phyloP scores from a whole-genome alignment of 2,888 invertebrate species.

The Acrobasis consociella region DNA sequence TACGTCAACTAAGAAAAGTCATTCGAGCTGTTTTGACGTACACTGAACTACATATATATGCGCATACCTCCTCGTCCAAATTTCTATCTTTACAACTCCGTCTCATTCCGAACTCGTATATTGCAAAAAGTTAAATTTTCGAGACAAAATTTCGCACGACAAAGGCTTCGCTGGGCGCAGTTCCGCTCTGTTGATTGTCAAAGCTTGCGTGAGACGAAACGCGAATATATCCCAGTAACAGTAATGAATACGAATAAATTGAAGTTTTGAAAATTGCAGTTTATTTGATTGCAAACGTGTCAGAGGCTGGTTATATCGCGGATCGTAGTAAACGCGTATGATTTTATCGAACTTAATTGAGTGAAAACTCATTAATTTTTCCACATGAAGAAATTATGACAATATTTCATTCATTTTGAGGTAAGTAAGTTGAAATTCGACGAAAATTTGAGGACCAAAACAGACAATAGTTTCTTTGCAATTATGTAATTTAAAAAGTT shows the following conservation, averaged over 20 bases:
- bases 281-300: background rate
- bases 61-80: background rate
- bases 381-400: too few relatives aligned
- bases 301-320: background rate
- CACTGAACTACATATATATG: background rate
- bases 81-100: background rate
- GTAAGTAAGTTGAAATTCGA: too few relatives aligned
- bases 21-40: background rate
- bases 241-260: constrained; percentile 20
- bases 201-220: constrained; percentile 25
- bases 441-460: too few relatives aligned
- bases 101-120: constrained; percentile 7
- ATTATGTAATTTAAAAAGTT: too few relatives aligned
- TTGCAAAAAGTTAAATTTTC: constrained; percentile 24
- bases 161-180: constrained; percentile 21
- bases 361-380: too few relatives aligned
- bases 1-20: background rate
- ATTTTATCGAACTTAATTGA: background rate
- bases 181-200: constrained; percentile 30
- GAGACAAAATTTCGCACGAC: constrained; percentile 22
- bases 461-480: too few relatives aligned
- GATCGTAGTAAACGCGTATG: background rate
- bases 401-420: too few relatives aligned
- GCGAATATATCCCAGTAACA: constrained; percentile 11
- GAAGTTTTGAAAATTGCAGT: constrained; percentile 14